Conservation (phyloP, 2,888 invertebrate species). For the Calliopum simillimum region DNA sequence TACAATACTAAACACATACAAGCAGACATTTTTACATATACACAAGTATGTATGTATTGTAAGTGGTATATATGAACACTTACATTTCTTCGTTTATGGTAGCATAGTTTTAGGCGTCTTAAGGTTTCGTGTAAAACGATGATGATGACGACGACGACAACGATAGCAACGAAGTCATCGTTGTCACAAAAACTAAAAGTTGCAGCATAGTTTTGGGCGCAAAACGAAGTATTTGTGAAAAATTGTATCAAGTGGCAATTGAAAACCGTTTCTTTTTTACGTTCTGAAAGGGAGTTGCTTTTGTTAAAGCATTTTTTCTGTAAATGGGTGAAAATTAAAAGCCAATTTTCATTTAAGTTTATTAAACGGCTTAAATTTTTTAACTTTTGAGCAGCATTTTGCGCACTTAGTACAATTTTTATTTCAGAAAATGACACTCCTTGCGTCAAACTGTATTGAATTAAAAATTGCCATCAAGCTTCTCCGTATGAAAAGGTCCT, state of each 20-base stretch:
- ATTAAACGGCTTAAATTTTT: too few relatives aligned
- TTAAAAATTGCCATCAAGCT: too few relatives aligned
- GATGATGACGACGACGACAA: neutral
- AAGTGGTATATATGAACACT: neutral
- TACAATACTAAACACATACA: constrained; percentile 16
- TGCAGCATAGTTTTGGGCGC: neutral
- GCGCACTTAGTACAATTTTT: too few relatives aligned
- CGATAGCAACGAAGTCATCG: neutral
- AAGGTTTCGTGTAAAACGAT: neutral
- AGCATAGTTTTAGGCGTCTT: constrained; percentile 26
- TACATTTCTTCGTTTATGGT: neutral
- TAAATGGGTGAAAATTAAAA: too few relatives aligned
- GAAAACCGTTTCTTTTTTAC: constrained; percentile 9
- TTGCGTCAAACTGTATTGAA: too few relatives aligned
- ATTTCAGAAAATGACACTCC: too few relatives aligned
- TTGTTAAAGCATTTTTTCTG: too few relatives aligned
- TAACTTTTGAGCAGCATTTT: too few relatives aligned
- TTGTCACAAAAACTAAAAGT: neutral
- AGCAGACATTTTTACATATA: constrained; percentile 12
- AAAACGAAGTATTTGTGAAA: neutral
- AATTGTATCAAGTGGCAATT: constrained; percentile 26
- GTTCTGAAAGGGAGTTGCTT: too few relatives aligned
- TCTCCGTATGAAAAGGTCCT: too few relatives aligned
- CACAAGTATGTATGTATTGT: neutral
- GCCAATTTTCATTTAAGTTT: too few relatives aligned